Conservation (phyloP, 2,113 vertebrate genomes). For the Epinephelus cyanopodus region DNA sequence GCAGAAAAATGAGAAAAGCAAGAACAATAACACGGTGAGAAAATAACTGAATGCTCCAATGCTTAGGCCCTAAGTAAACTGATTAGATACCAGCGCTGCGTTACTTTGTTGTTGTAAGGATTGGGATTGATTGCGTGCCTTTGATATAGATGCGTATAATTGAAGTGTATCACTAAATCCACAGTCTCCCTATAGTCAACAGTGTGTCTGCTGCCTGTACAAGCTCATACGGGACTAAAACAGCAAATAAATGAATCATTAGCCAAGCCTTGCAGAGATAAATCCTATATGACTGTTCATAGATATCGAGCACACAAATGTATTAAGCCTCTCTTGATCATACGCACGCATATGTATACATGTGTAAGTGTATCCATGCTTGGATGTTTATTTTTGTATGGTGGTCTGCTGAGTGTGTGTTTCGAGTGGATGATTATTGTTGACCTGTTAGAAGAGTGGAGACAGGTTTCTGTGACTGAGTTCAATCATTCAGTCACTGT, state of each 20-base stretch:
- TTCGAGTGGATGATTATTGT: slow-evolving; percentile 40
- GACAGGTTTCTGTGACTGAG: slow-evolving; percentile 7
- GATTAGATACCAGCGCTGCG: neutral
- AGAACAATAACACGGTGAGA: neutral
- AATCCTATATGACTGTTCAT: neutral
- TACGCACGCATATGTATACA: neutral
- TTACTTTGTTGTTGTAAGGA: slow-evolving; percentile 27
- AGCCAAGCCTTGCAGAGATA: slow-evolving; percentile 15
- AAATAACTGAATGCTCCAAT: neutral
- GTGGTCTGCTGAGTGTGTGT: slow-evolving; percentile 42
- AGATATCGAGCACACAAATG: slow-evolving; percentile 9
- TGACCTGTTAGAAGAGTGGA: slow-evolving; percentile 31
- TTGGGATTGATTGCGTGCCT: neutral
- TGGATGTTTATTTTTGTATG: slow-evolving; percentile 38
- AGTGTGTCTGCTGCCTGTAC: slow-evolving; percentile 8
- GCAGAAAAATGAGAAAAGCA: neutral
- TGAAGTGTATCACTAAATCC: neutral
- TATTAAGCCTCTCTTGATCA: neutral
- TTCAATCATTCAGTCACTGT: neutral
- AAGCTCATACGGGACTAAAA: neutral
- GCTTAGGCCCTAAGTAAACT: neutral
- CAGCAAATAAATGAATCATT: slow-evolving; percentile 18
- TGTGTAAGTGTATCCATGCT: neutral
- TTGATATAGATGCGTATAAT: neutral
- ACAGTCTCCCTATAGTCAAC: neutral